phyloP scores from a whole-genome alignment of 2,888 invertebrate genomes.

The Pristionchus fissidentatus region DNA sequence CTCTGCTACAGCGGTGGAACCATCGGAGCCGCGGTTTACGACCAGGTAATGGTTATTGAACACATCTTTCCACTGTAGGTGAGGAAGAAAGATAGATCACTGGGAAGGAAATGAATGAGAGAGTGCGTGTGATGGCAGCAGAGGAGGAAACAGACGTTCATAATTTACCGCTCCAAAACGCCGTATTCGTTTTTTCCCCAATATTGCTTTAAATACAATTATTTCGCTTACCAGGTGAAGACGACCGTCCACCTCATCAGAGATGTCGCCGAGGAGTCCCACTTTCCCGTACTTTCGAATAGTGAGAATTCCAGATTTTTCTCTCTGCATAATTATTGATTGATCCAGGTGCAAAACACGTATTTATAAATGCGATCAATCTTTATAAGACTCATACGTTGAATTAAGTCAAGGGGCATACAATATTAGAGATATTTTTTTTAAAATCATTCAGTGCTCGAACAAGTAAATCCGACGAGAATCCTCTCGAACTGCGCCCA shows the following conservation, averaged over 20 bases:
- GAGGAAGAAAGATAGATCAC: background rate
- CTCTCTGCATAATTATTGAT: background rate
- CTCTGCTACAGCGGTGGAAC: conserved; percentile 51
- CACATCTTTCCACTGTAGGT: background rate
- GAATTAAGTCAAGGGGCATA: no score
- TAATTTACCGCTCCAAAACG: background rate
- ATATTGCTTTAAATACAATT: background rate
- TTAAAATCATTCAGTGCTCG: conserved; percentile 59
- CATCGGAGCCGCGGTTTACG: conserved; percentile 60
- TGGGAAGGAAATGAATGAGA: no score
- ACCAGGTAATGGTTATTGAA: conserved; percentile 48
- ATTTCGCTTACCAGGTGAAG: background rate
- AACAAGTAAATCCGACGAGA: conserved; percentile 63
- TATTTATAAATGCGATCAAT: background rate
- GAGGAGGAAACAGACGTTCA: no score
- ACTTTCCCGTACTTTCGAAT: conserved; percentile 42
- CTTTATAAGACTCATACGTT: background rate
- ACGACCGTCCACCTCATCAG: conserved; percentile 28
- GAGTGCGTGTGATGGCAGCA: background rate
- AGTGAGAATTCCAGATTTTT: background rate
- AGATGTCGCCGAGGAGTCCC: conserved; percentile 39
- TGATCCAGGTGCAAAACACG: background rate
- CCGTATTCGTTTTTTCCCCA: no score
- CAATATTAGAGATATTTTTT: background rate
- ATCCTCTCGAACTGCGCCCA: conserved; percentile 64